Evolutionary conservation across 2,113 vertebrate genomes (phyloP).

Genomic region (Ictalurus punctatus): DNA sequence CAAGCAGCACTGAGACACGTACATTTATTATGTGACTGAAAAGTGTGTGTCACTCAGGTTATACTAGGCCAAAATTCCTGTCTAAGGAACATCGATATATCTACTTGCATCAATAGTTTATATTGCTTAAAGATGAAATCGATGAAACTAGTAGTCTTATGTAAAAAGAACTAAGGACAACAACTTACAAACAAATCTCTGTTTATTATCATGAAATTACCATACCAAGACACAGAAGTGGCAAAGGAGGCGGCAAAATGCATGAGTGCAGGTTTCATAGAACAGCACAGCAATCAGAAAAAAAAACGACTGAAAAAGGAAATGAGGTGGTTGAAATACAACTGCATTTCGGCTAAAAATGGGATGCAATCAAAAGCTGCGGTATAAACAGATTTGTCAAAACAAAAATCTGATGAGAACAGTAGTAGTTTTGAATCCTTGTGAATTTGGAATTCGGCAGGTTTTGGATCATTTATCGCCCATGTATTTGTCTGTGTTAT

Average conservation of each 20-base stretch:
- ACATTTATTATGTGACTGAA: constrained; percentile 43
- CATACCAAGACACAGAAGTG: neutral
- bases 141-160: neutral
- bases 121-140: neutral
- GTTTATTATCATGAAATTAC: neutral
- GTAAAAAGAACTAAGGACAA: neutral
- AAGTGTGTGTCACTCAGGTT: constrained; percentile 31
- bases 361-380: neutral
- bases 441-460: neutral
- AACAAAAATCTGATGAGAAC: neutral
- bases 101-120: constrained; percentile 20
- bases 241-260: constrained; percentile 14
- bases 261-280: neutral
- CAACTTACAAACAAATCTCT: neutral
- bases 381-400: neutral
- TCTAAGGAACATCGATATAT: constrained; percentile 13
- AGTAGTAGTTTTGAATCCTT: neutral
- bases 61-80: constrained; percentile 29
- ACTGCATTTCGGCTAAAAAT: constrained; percentile 1
- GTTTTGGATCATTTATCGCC: constrained; percentile 10
- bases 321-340: neutral
- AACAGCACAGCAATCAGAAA: neutral
- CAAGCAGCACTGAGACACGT: constrained; percentile 41
- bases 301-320: neutral
- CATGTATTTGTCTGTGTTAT: neutral